These are phyloP conservation scores for Poicephalus meyeri DNA, from an alignment of 2,113 vertebrate species.

Conservation along the genomic window DNA sequence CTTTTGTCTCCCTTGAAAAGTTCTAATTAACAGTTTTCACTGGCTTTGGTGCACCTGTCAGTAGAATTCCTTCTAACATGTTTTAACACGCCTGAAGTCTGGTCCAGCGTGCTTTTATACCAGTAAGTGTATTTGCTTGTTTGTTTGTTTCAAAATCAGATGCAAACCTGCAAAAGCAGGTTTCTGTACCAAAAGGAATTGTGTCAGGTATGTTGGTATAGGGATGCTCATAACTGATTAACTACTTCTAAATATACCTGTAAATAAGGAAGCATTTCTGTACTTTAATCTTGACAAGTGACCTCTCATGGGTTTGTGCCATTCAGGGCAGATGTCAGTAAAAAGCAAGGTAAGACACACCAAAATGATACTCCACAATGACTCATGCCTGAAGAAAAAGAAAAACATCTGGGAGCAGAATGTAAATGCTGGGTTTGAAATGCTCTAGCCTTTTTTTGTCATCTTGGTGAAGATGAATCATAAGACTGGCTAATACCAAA, in stretches of 20 bases:
- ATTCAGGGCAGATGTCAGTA: background rate
- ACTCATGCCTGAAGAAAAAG: background rate
- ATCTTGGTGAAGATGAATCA: background rate
- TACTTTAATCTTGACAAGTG: background rate
- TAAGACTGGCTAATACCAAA: background rate
- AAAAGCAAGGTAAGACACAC: background rate
- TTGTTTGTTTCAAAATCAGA: background rate
- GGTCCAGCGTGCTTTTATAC: background rate
- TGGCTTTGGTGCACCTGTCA: background rate
- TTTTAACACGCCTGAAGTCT: background rate
- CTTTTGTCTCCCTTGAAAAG: conserved; percentile 17
- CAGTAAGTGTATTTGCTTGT: background rate
- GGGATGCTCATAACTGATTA: background rate
- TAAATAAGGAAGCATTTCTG: background rate
- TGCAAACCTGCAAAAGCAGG: fast-evolving
- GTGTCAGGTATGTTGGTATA: background rate
- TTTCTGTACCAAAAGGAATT: background rate
- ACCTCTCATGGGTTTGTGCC: background rate
- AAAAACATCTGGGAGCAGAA: background rate
- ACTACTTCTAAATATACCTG: background rate
- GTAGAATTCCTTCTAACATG: background rate
- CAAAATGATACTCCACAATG: background rate
- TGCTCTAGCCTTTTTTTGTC: background rate
- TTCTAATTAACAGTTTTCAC: conserved; percentile 13
- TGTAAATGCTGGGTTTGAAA: background rate